These are phyloP conservation scores for Strix aluco DNA, from an alignment of 2,113 vertebrate genomes.

Conservation along the genomic window DNA sequence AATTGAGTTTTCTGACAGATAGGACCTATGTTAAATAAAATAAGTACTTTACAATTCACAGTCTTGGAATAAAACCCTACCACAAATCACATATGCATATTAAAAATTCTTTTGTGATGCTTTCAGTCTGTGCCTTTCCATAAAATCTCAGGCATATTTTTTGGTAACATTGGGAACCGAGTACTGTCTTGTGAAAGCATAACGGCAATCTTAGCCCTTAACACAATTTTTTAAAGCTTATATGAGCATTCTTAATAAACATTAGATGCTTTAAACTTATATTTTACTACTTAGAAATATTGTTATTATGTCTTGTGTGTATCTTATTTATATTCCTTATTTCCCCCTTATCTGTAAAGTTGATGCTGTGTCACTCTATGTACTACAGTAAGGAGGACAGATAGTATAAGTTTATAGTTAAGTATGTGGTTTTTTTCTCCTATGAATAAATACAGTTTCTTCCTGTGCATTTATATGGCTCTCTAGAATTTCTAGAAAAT, in stretches of 20 bases:
- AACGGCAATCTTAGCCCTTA: neutral
- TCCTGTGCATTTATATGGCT: neutral
- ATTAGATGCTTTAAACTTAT: neutral
- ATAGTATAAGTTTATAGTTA: neutral
- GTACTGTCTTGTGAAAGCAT: neutral
- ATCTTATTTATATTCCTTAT: neutral
- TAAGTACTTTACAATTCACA: neutral
- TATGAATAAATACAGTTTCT: neutral
- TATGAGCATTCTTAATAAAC: neutral
- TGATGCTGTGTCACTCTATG: neutral
- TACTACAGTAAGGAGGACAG: neutral
- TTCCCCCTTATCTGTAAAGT: neutral
- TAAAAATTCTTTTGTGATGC: neutral
- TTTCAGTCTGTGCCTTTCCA: neutral
- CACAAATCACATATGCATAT: neutral
- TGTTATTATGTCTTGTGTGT: neutral
- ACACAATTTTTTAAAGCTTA: neutral
- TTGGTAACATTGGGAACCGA: neutral
- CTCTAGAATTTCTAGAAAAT: neutral
- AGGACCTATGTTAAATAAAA: neutral
- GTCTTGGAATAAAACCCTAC: neutral
- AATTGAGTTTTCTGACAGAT: neutral
- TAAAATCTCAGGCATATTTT: neutral
- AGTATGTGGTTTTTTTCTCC: neutral
- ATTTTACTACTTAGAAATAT: neutral